Conservation (phyloP, 2,113 vertebrate genomes). For the Istiophorus platypterus region DNA sequence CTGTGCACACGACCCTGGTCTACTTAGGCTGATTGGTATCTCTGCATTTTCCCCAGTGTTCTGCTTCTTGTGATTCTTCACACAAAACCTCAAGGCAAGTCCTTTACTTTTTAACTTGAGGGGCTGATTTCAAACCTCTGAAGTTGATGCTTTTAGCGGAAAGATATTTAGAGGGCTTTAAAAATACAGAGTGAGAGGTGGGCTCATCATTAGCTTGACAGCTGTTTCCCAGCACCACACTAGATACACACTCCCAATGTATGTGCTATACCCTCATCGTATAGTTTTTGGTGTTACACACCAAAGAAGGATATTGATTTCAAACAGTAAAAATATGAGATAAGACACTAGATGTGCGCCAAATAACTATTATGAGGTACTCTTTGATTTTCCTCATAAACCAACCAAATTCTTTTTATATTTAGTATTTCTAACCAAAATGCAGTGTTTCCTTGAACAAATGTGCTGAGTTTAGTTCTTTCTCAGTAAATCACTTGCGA, state of each 20-base stretch:
- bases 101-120: neutral
- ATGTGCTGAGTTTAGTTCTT: neutral
- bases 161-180: neutral
- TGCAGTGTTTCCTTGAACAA: neutral
- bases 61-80: slow-evolving; percentile 10
- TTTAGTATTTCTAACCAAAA: neutral
- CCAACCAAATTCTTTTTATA: neutral
- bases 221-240: neutral
- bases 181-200: neutral
- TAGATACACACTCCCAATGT: neutral
- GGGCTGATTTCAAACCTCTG: neutral
- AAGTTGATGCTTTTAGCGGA: neutral
- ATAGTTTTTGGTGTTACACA: neutral
- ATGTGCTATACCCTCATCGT: neutral
- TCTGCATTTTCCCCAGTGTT: neutral
- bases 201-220: neutral
- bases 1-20: neutral
- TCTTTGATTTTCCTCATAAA: neutral
- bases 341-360: neutral
- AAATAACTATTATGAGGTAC: neutral
- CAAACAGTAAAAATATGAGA: neutral
- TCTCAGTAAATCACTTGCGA: neutral
- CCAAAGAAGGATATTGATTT: neutral
- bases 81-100: neutral
- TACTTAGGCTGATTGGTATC: slow-evolving; percentile 26